Evolutionary conservation across 1,140 invertebrate species (phyloP).

Genomic region (Cotesia typhae): DNA sequence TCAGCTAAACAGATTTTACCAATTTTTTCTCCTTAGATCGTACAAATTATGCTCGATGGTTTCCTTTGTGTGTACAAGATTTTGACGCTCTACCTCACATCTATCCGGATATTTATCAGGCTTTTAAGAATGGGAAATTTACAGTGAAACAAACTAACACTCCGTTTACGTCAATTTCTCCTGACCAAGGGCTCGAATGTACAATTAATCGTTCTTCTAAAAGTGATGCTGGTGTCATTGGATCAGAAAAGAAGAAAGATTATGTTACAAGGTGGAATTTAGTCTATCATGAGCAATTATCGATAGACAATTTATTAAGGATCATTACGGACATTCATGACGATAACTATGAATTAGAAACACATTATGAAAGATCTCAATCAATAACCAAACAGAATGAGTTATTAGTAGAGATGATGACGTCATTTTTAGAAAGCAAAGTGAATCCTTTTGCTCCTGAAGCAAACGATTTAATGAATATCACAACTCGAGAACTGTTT

Average conservation of each 20-base stretch:
- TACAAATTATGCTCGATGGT: slow-evolving; percentile 36
- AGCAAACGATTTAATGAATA: neutral
- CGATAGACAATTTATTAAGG: slow-evolving; percentile 18
- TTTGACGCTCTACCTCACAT: neutral
- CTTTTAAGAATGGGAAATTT: slow-evolving; percentile 27
- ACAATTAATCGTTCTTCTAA: slow-evolving; percentile 33
- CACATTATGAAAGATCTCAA: neutral
- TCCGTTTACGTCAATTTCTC: slow-evolving; percentile 26
- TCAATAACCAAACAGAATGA: slow-evolving; percentile 3
- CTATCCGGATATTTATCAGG: slow-evolving; percentile 19
- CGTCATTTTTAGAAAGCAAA: neutral
- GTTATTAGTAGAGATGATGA: slow-evolving; percentile 15
- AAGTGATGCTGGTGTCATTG: slow-evolving; percentile 29
- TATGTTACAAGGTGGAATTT: slow-evolving; percentile 30
- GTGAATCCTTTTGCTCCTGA: slow-evolving; percentile 20
- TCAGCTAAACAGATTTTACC: slow-evolving; percentile 32
- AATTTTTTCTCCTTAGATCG: slow-evolving; percentile 33
- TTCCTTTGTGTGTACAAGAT: slow-evolving; percentile 31
- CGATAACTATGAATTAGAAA: slow-evolving; percentile 27
- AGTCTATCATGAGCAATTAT: slow-evolving; percentile 9
- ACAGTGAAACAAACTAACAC: slow-evolving; percentile 7
- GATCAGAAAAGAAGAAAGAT: slow-evolving; percentile 25
- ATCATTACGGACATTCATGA: slow-evolving; percentile 12
- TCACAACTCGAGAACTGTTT: neutral
- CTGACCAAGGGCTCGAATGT: slow-evolving; percentile 28